These are phyloP conservation scores for Athalia rosae DNA, from an alignment of 2,888 invertebrate genomes.

Conservation along the genomic window DNA sequence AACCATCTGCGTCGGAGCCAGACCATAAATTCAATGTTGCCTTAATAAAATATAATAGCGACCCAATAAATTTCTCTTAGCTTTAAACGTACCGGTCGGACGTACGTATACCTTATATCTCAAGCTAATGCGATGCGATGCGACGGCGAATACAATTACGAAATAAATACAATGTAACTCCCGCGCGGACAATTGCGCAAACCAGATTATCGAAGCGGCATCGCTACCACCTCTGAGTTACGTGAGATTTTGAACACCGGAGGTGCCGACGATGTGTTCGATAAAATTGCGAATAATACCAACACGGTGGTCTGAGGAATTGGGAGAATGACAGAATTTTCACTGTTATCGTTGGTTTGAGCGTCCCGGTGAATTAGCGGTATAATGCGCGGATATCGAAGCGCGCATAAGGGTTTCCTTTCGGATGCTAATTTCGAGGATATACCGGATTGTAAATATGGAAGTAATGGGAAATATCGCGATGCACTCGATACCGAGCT, in stretches of 20 bases:
- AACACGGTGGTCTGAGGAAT: no score
- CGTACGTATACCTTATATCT: neutral
- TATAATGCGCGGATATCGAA: no score
- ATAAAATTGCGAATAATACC: no score
- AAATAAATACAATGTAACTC: conserved; percentile 17
- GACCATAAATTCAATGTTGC: conserved; percentile 28
- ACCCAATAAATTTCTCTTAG: conserved; percentile 36
- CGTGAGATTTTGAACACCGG: neutral
- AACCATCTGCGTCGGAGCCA: conserved; percentile 30
- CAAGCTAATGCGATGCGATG: neutral
- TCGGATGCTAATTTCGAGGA: conserved; percentile 44
- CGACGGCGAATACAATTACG: conserved; percentile 3
- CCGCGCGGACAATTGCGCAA: neutral
- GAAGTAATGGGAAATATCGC: conserved; percentile 22
- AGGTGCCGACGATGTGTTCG: no score
- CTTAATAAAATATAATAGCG: conserved; percentile 34
- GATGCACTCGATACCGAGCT: conserved; percentile 37
- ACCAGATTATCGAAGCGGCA: neutral
- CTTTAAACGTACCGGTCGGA: neutral
- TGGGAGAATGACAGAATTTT: no score
- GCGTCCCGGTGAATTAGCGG: no score
- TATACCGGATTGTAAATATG: neutral
- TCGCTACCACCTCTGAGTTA: neutral
- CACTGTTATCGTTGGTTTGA: no score
- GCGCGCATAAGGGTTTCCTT: conserved; percentile 12